Evolutionary conservation across 2,888 invertebrate species (phyloP).

Genomic region (Euproctis similis): DNA sequence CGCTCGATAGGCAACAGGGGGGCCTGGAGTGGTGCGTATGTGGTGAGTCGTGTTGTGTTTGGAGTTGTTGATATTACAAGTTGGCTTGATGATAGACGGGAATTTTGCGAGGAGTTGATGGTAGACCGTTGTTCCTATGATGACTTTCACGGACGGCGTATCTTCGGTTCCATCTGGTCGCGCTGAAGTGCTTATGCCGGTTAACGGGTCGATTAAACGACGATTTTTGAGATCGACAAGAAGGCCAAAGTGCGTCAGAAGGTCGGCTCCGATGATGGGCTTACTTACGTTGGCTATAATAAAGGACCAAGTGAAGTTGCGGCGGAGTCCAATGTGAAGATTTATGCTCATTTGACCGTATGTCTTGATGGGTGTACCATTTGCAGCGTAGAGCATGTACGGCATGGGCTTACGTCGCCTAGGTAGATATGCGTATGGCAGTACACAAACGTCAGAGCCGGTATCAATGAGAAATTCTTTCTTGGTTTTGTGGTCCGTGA

Average conservation of each 20-base stretch:
- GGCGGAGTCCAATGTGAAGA: not conserved
- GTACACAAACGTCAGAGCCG: not conserved
- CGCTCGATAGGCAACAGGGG: not conserved
- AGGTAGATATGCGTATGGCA: not conserved
- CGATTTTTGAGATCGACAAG: not conserved
- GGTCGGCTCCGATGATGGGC: not conserved
- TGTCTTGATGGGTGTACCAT: not conserved
- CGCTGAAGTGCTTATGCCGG: not conserved
- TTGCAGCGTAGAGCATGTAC: not conserved
- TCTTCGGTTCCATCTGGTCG: not conserved
- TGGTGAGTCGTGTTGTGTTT: not conserved
- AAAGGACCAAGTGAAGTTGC: not conserved
- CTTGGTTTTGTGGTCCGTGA: not conserved
- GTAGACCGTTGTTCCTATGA: not conserved
- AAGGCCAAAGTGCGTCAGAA: not conserved
- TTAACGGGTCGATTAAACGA: not conserved
- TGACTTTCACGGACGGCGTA: not conserved
- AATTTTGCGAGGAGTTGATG: not conserved
- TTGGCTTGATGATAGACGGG: not conserved
- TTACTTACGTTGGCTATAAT: not conserved
- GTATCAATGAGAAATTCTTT: not conserved
- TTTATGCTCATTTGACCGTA: not conserved
- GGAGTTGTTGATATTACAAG: not conserved
- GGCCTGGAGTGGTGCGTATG: not conserved
- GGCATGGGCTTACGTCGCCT: too few relatives aligned